Conservation (phyloP, 2,797 vertebrate genomes). For the Champsocephalus gunnari region DNA sequence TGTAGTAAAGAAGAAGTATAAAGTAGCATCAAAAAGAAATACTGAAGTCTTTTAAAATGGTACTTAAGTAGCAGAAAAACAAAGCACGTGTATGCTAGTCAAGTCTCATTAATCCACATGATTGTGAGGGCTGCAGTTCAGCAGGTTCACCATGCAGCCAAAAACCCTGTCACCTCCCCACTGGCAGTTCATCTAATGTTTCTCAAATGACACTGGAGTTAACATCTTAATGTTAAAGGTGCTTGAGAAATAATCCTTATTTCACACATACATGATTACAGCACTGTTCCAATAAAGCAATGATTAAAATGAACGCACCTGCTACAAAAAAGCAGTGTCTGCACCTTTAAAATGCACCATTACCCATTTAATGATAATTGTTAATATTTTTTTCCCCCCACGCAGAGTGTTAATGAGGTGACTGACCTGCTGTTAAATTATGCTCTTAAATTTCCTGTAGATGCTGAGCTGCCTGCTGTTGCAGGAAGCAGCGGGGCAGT, state of each 20-base stretch:
- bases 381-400: constrained; percentile 43
- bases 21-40: no score
- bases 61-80: not conserved
- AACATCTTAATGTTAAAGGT: not conserved
- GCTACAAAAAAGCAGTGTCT: constrained; percentile 6
- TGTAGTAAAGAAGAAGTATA: no score
- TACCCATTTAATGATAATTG: constrained; percentile 51
- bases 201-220: not conserved
- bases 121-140: constrained; percentile 8
- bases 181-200: constrained; percentile 9
- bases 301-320: constrained; percentile 5
- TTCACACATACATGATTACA: not conserved
- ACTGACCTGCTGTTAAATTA: constrained; percentile 72
- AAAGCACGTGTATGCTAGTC: constrained; percentile 13
- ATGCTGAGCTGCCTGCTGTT: constrained; percentile 69
- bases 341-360: constrained; percentile 44
- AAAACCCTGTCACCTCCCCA: not conserved
- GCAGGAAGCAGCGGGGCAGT: constrained; percentile 69
- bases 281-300: not conserved
- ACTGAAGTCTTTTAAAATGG: no score
- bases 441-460: constrained; percentile 74
- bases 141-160: constrained; percentile 5
- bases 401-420: constrained; percentile 72
- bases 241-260: not conserved
- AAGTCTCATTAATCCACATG: constrained; percentile 11